Evolutionary conservation across 2,113 vertebrate genomes (phyloP).

Genomic region (Leiothrix lutea): DNA sequence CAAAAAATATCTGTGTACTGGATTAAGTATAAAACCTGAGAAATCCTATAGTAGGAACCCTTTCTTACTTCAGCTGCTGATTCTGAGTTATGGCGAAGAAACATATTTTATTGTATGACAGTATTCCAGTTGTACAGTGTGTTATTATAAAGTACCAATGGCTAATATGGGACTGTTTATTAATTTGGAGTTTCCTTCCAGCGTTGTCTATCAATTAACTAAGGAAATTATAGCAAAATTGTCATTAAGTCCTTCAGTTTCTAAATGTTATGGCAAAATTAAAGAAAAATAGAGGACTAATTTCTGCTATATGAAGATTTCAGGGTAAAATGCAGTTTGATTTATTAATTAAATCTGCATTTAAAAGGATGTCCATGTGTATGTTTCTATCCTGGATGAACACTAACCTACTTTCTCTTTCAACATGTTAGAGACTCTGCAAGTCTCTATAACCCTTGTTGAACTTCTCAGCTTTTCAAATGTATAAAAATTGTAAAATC

Average conservation of each 20-base stretch:
- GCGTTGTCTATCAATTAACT: background rate
- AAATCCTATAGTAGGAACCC: background rate
- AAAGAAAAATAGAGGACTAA: background rate
- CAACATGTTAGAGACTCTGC: background rate
- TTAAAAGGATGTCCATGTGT: background rate
- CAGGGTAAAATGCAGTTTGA: background rate
- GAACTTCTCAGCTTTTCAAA: background rate
- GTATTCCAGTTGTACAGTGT: background rate
- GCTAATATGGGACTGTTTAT: background rate
- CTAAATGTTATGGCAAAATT: background rate
- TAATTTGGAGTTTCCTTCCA: background rate
- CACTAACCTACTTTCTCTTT: background rate
- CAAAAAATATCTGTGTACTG: background rate
- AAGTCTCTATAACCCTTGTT: background rate
- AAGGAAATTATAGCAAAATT: background rate
- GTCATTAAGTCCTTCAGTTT: background rate
- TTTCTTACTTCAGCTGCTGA: background rate
- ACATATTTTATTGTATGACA: background rate
- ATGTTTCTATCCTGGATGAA: background rate
- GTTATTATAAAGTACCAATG: background rate
- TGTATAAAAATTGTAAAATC: background rate
- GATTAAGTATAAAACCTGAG: background rate
- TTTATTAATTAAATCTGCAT: background rate
- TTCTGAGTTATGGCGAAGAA: background rate
- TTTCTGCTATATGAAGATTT: background rate